Percentiles rank a stretch among this genome's conserved stretches.
These are phyloP conservation scores for Bombus pascuorum DNA, from an alignment of 1,140 invertebrate genomes.

Conservation along the genomic window DNA sequence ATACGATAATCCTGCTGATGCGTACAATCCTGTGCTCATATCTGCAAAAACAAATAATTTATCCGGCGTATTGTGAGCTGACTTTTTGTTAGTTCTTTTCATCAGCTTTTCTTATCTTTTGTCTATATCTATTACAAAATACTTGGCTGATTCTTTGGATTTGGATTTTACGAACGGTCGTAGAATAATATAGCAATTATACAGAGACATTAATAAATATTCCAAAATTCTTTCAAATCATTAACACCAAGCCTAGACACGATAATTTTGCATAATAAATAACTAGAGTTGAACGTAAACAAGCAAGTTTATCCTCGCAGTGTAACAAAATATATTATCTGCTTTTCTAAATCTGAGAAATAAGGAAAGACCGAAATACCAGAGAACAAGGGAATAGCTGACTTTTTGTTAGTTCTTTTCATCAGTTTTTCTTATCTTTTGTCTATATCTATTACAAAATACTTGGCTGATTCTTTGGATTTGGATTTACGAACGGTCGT, in stretches of 20 bases:
- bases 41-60: conserved; percentile 27
- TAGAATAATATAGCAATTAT: too few species aligned
- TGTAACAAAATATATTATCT: neutral
- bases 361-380: neutral
- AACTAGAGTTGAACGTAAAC: neutral
- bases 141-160: neutral
- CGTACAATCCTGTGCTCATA: conserved; percentile 46
- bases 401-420: too few species aligned
- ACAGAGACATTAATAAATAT: neutral
- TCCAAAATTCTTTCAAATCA: neutral
- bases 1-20: conserved; percentile 52
- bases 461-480: neutral
- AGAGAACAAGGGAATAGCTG: neutral
- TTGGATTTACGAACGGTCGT: neutral
- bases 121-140: neutral
- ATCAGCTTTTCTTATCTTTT: too few species aligned
- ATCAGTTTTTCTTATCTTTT: too few species aligned
- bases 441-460: neutral
- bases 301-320: neutral
- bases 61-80: neutral
- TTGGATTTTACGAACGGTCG: neutral
- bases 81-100: too few species aligned
- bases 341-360: neutral
- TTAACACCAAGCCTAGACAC: neutral
- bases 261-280: neutral